Evolutionary conservation across 2,888 invertebrate species (phyloP).

Genomic region (Ariolimax columbianus): DNA sequence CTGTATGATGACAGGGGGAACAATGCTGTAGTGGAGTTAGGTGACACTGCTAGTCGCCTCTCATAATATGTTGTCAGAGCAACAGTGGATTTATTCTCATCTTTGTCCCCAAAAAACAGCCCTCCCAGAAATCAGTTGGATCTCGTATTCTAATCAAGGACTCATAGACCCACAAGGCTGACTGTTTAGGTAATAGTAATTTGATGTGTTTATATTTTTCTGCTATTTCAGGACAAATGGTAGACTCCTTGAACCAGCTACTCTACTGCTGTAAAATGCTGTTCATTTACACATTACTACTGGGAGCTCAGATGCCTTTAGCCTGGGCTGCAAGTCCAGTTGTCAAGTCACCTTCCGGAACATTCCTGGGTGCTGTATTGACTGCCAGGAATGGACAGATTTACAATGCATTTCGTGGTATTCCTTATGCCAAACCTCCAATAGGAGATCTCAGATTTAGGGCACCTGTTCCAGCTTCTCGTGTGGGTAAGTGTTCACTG

Average conservation of each 20-base stretch:
- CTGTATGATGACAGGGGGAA: too few species aligned
- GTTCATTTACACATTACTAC: not conserved
- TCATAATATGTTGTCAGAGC: too few species aligned
- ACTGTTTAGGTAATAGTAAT: too few species aligned
- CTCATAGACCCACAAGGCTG: too few species aligned
- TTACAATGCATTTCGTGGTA: slow-evolving; percentile 45
- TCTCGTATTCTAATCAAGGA: too few species aligned
- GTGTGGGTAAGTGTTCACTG: not conserved
- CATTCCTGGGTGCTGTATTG: slow-evolving; percentile 23
- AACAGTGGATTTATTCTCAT: too few species aligned
- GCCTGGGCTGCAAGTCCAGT: slow-evolving; percentile 17
- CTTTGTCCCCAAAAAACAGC: too few species aligned
- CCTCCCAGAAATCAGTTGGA: too few species aligned
- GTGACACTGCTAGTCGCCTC: too few species aligned
- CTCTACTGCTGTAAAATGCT: not conserved
- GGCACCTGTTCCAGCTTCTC: slow-evolving; percentile 24
- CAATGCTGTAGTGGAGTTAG: too few species aligned
- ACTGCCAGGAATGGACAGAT: slow-evolving; percentile 1
- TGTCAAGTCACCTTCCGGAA: slow-evolving; percentile 26
- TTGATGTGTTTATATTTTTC: not conserved
- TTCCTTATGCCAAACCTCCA: slow-evolving; percentile 47
- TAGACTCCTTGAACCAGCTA: not conserved
- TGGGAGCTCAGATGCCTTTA: not conserved
- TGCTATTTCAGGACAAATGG: not conserved
- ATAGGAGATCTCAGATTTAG: slow-evolving; percentile 32